Base-by-base conservation (phyloP, 2,113 vertebrate species). In the Aldabrachelys gigantea region DNA sequence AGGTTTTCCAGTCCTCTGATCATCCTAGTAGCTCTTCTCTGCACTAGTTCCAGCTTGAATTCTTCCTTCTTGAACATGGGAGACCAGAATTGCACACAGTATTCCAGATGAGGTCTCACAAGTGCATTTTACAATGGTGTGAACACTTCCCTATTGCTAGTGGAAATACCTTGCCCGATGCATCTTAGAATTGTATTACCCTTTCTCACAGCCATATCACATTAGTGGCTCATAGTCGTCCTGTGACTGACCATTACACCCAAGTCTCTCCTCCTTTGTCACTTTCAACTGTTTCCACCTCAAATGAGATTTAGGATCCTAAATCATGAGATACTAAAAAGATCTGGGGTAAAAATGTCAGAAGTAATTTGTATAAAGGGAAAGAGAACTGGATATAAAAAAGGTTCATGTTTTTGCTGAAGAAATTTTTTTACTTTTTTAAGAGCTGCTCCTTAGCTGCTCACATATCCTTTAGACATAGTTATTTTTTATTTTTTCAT, bases 401-500 rank as follows among this genome's bases (percentile, higher is more conserved):
- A 1, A 50, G 89, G 52, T 38, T 4, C 8, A 49, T 4, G 27
- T 76, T 92, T 86, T 24, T 82, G 16, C 2, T 5, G 12, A 47
- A 8, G 9, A 27, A 47, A 27, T 29, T 9, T 4, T 4, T n/a
- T 47, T 13, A 85, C 35, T 53, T 84, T 54, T 62, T 53, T 0
- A 1, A 47, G 50, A 22, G 1, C 0, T 19, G 38, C 5, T 0
- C 21, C 29, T 12, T 8, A 1, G 1, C 27, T 27, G 8, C 19
- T 72, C n/a, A 38, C 0, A 0, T 0, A 0, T 0, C 0, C 0
- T 1, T 2, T 10, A 0, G 0, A 4, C 52, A 0, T 25, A 1
- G 0, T 8, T 25, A 62, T 47, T 5, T 0, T 0, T 6, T 69
- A 16, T 8, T 1, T 0, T 3, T 10, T 1, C 16, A 0, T 0